Evolutionary conservation across 2,797 vertebrate genomes (phyloP), one percentile per base, ranked within the genome.

Genomic region (Lagodon rhomboides): DNA sequence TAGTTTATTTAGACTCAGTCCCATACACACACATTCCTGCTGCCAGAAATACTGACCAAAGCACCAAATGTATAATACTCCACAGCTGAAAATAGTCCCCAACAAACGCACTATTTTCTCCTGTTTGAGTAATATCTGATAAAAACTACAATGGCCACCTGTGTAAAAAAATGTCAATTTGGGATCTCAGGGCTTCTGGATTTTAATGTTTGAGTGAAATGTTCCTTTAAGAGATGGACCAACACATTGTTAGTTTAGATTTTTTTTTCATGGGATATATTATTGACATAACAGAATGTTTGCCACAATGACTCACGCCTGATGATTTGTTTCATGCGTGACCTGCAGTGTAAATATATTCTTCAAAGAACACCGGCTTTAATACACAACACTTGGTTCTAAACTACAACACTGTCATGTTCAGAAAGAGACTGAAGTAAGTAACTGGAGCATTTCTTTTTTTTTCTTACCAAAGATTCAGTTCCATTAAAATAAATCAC

Each of bases 391-490:
- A 27, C 22, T 22, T 25, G 1, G 12, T n/a, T 51, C 30, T 23
- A 27, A 46, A 18, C 47, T 78, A 50, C 43, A 80, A 75, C 41
- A 71, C 65, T 74, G 49, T 70, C 15, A 6, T 38, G 27, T 62
- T 54, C 4, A 51, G 38, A 41, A 22, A 13, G 1, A 64, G 56
- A 46, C 20, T 20, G 12, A 51, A 23, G 30, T 58, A 38, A 22
- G 18, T 3, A 64, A 68, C 43, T 38, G 23, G 34, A 59, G 15
- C 18, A 1, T 0, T 0, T 55, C 8, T 34, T 34, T 34, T 38
- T 3, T 27, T 30, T 30, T 30, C 9, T 51, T 23, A 27, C 16
- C 30, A 15, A 38, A 47, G 66, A 44, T 7, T 18, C 4, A 23
- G 11, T 53, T 47, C 12, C 53, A 54, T 41, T 18, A 18, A 43